These are phyloP conservation scores for Eclectus roratus DNA, from an alignment of 2,113 vertebrate species.

Conservation along the genomic window DNA sequence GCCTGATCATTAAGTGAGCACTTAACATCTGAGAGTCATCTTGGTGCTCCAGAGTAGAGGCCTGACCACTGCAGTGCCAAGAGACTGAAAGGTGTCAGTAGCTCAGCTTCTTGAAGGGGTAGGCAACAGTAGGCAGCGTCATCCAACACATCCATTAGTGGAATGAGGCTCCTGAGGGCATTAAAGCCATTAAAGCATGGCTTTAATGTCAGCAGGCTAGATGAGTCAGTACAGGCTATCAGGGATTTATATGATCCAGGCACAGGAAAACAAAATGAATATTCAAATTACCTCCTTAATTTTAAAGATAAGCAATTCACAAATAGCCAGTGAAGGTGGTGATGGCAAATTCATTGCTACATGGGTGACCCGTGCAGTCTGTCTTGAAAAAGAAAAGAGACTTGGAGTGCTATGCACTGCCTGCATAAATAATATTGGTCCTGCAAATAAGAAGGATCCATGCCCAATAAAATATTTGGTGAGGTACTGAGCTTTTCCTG, in stretches of 20 bases:
- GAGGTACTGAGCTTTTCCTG: background rate
- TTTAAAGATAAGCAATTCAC: background rate
- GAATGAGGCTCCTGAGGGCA: background rate
- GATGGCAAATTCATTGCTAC: background rate
- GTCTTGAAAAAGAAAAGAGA: background rate
- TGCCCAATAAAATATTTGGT: background rate
- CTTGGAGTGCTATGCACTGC: background rate
- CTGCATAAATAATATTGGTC: background rate
- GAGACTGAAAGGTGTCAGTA: background rate
- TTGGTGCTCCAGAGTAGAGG: background rate
- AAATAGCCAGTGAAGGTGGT: background rate
- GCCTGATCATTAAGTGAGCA: background rate
- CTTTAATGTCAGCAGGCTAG: accelerated
- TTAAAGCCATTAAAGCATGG: too few species aligned
- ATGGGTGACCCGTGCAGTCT: background rate
- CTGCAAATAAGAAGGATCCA: background rate
- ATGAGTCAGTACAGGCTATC: background rate
- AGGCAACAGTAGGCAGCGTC: background rate
- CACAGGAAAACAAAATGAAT: background rate
- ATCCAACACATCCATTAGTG: background rate
- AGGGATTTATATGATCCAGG: background rate
- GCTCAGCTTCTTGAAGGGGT: background rate
- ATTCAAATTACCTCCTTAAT: background rate
- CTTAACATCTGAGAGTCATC: background rate
- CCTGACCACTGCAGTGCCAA: background rate